Evolutionary conservation across 2,113 vertebrate genomes (phyloP), one percentile per base, ranked within the genome.

Genomic region (Xiphorhynchus elegans): DNA sequence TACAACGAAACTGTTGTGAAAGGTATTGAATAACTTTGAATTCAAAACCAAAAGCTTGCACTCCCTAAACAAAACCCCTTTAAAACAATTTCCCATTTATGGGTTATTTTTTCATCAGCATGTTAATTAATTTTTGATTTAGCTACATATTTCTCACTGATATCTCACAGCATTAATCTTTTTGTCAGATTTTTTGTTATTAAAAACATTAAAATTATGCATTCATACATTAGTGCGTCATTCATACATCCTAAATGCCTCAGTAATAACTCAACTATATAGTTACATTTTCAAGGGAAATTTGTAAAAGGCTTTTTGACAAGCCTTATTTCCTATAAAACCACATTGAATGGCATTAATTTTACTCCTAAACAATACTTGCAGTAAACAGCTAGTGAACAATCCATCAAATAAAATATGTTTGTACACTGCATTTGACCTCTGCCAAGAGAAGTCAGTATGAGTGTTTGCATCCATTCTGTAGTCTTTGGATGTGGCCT

Each of bases 351-450:
- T 81, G 35, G 35, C 76, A 90, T 80, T 92, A 92, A 97, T 96
- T 96, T 68, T 63, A 93, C 74, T 95, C 64, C 72, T 74, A 88
- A 95, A 92, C 14, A 96, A 93, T 85, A 81, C 64, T 70, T 86
- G 42, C 63, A 81, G 72, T 75, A 96, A 96, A 73, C 70, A 95
- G 33, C 60, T 72, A 68, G 66, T 49, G 77, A 90, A 77, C 73
- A 69, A 94, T 83, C 72, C 87, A 86, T 93, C 68, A 94, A 55
- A 83, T 75, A 90, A 92, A 96, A 81, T 62, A 79, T 17, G 29
- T 80, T 90, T 93, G 35, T 47, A 74, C 15, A 15, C n/a, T 58
- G 40, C 44, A 75, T 72, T 90, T 86, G 50, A 47, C 90, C 72
- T 88, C 56, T 80, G 60, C 77, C 63, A 84, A 58, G 33, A 80